Conservation (phyloP, 2,888 invertebrate species). For the Eudemis profundana region DNA sequence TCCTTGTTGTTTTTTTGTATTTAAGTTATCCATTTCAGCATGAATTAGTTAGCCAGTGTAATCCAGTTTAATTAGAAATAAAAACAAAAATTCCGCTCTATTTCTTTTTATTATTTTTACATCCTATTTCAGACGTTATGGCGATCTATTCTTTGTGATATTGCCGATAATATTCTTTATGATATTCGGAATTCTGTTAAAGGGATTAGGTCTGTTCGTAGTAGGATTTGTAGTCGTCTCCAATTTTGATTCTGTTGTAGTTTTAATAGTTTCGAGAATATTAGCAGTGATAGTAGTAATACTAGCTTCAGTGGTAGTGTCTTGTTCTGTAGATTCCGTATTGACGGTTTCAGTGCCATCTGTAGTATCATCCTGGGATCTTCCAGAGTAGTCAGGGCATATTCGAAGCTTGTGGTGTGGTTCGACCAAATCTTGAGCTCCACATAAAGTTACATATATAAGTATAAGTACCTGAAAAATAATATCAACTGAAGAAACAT, state of each 20-base stretch:
- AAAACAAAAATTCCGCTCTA: too few relatives aligned
- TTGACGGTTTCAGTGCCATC: neutral
- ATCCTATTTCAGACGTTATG: neutral
- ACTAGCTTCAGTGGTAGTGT: slow-evolving; percentile 6
- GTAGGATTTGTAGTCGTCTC: neutral
- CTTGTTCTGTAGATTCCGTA: slow-evolving; percentile 10
- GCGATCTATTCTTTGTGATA: neutral
- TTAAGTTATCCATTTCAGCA: too few relatives aligned
- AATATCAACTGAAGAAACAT: too few relatives aligned
- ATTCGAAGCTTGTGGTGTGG: slow-evolving; percentile 1
- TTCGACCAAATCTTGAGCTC: neutral
- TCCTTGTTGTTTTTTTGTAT: too few relatives aligned
- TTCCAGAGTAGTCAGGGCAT: slow-evolving; percentile 5
- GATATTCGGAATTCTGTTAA: neutral
- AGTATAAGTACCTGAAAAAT: slow-evolving; percentile 10
- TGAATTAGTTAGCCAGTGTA: too few relatives aligned
- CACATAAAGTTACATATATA: neutral
- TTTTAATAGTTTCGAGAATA: too few relatives aligned
- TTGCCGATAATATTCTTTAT: slow-evolving; percentile 1
- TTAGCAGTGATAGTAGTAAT: slow-evolving; percentile 1
- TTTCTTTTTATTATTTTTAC: too few relatives aligned
- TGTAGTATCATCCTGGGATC: neutral
- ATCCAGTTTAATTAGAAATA: too few relatives aligned
- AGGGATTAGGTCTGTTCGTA: neutral
- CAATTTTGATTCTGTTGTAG: neutral